Percentiles rank a stretch among this genome's conserved stretches.
These are phyloP conservation scores for Glaucopsyche alexis DNA, from an alignment of 2,888 invertebrate genomes.

Conservation along the genomic window DNA sequence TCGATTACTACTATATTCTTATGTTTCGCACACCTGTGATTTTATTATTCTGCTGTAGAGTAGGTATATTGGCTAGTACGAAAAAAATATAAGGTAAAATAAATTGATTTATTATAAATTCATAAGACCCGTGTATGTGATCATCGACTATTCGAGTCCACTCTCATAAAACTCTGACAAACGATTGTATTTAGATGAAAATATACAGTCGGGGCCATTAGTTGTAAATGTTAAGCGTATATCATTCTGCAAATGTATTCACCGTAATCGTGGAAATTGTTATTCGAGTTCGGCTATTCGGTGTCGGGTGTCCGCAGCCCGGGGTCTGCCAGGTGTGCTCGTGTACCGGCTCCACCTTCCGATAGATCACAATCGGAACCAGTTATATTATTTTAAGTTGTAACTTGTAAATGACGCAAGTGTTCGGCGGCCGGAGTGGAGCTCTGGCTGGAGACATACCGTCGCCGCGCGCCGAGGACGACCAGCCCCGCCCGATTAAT, in stretches of 20 bases:
- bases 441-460: slow-evolving; percentile 48
- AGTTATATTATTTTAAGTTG: slow-evolving; percentile 77
- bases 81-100: slow-evolving; percentile 32
- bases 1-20: neutral
- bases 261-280: slow-evolving; percentile 40
- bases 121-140: slow-evolving; percentile 1
- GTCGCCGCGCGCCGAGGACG: slow-evolving; percentile 43
- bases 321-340: slow-evolving; percentile 70
- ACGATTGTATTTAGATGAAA: slow-evolving; percentile 27
- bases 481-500: slow-evolving; percentile 39
- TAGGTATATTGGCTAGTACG: slow-evolving; percentile 26
- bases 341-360: slow-evolving; percentile 68
- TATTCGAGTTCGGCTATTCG: slow-evolving; percentile 42
- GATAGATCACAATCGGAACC: slow-evolving; percentile 78
- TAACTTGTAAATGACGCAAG: slow-evolving; percentile 77
- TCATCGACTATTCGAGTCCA: slow-evolving; percentile 27
- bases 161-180: slow-evolving; percentile 20
- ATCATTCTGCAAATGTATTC: slow-evolving; percentile 45
- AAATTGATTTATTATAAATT: slow-evolving; percentile 13
- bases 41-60: neutral
- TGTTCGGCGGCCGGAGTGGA: slow-evolving; percentile 68
- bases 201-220: slow-evolving; percentile 35
- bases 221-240: slow-evolving; percentile 38
- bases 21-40: slow-evolving; percentile 3
- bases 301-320: slow-evolving; percentile 57